Evolutionary conservation across 2,113 vertebrate species (phyloP), one percentile per base, ranked within the genome.

Genomic region (Lophura nycthemera): DNA sequence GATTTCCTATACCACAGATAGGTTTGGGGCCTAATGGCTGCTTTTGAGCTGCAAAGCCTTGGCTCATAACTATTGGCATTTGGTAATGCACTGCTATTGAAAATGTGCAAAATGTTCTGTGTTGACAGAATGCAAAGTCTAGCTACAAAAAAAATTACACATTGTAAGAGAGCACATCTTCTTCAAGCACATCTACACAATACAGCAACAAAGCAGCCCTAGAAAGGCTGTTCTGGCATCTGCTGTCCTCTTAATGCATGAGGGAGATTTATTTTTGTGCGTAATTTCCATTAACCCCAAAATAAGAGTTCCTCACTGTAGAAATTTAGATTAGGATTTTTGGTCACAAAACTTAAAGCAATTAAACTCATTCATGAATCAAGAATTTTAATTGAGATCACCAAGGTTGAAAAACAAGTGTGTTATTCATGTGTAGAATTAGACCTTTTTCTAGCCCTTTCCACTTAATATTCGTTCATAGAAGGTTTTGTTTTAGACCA

Each of bases 331-430:
- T 82, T 82, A 65, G 38, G 32, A 2, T 36, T 93, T 72, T 72
- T 73, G 40, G 48, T 66, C 43, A 12, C 67, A 69, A 80, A 90
- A 80, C 57, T 84, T 59, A 76, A 89, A 92, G 96, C 72, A 96
- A 94, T 96, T 96, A 94, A 94, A 92, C 24, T 92, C 87, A 91
- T 97, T 96, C 95, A 96, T 69, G 42, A 85, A 65, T 66, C 32
- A 93, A 84, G 93, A 92, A 85, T 92, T 95, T 92, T 80, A 94
- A 95, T 73, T 92, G 88, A 93, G 75, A 93, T 94, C 78, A 95
- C 74, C 69, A 43, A 67, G 60, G 79, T 0, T 88, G 86, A 87
- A 92, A 91, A 86, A 94, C 93, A 97, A 97, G 89, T 0, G 91
- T 0, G 81, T 92, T 95, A 96, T 96, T 97, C 93, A 95, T 20